phyloP scores from a whole-genome alignment of 2,113 vertebrate species.

The Cynopterus brachyotis region DNA sequence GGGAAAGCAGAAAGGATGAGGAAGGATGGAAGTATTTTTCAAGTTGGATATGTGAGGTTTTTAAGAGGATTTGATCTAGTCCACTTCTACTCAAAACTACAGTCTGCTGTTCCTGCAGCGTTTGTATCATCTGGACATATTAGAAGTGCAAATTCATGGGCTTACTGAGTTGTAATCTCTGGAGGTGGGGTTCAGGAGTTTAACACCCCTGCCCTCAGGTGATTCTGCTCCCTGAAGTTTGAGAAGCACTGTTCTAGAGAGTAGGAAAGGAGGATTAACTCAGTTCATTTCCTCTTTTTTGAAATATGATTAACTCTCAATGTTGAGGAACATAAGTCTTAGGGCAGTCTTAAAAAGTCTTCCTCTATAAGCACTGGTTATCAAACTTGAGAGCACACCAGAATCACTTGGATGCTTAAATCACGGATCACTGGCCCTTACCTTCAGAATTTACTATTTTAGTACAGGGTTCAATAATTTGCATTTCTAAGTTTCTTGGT shows the following conservation, averaged over 20 bases:
- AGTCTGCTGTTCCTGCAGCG: background rate
- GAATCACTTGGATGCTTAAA: background rate
- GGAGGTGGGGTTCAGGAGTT: background rate
- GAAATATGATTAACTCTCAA: background rate
- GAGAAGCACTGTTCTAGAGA: background rate
- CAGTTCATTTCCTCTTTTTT: background rate
- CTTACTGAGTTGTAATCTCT: background rate
- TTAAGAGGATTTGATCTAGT: background rate
- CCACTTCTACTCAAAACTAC: background rate
- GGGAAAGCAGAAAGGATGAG: background rate
- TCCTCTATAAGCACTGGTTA: background rate
- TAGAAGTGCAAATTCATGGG: background rate
- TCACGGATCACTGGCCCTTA: background rate
- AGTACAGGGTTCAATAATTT: background rate
- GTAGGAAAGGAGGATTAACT: background rate
- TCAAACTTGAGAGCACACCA: background rate
- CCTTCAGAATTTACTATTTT: background rate
- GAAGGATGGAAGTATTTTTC: background rate
- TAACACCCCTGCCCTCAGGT: background rate
- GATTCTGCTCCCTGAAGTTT: background rate
- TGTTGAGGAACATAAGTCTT: background rate
- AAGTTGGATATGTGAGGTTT: background rate
- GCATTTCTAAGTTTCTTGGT: background rate
- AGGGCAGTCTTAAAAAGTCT: background rate
- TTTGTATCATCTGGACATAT: background rate